Evolutionary conservation across 2,113 vertebrate genomes (phyloP).

Genomic region (Campylomormyrus numenius): DNA sequence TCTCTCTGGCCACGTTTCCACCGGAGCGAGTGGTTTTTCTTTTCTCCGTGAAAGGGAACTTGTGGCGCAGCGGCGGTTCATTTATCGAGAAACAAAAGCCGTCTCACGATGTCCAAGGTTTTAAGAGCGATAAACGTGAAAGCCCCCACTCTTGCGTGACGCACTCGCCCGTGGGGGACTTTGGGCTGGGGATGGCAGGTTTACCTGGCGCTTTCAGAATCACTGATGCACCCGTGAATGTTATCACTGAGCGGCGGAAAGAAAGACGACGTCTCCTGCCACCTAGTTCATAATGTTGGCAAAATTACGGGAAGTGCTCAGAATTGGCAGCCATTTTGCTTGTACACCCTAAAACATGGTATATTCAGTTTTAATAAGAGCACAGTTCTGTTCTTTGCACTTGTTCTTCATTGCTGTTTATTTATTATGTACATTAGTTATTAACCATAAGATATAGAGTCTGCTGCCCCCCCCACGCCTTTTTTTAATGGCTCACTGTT

Average conservation of each 20-base stretch:
- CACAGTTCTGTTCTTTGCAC: neutral
- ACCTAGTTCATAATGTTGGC: neutral
- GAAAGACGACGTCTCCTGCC: neutral
- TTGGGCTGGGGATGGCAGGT: neutral
- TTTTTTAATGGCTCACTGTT: too few species aligned
- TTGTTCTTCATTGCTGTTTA: neutral
- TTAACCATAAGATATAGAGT: neutral
- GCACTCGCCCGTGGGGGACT: neutral
- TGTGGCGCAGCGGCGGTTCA: neutral
- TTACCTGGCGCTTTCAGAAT: neutral
- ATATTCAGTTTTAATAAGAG: neutral
- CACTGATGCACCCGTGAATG: neutral
- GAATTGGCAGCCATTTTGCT: neutral
- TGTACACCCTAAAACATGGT: neutral
- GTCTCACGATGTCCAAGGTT: neutral
- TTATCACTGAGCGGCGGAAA: neutral
- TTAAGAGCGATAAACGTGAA: neutral
- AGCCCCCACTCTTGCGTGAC: neutral
- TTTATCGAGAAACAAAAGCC: neutral
- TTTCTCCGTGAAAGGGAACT: neutral
- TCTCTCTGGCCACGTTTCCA: neutral
- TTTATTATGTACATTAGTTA: neutral
- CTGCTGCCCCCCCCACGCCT: neutral
- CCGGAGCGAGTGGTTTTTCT: neutral
- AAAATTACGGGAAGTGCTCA: neutral